Evolutionary conservation across 2,888 invertebrate genomes (phyloP).

Genomic region (Conus canariensis): DNA sequence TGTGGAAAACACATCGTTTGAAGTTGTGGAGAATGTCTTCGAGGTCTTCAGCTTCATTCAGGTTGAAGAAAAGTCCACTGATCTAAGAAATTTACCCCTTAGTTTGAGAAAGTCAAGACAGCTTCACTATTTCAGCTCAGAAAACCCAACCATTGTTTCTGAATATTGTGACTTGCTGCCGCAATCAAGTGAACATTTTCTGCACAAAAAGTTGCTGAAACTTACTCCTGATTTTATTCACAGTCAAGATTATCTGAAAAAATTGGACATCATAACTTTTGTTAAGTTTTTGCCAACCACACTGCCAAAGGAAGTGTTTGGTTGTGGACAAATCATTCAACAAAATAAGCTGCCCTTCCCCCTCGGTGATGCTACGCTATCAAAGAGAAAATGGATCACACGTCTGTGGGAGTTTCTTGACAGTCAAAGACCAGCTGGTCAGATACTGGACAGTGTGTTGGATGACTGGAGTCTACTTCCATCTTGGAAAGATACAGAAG

Average conservation of each 20-base stretch:
- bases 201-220: neutral
- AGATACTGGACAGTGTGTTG: neutral
- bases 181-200: neutral
- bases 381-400: neutral
- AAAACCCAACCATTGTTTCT: conserved; percentile 15
- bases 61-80: neutral
- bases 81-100: conserved; percentile 8
- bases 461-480: conserved; percentile 30
- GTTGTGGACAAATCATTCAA: neutral
- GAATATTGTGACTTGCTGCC: conserved; percentile 8
- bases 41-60: neutral
- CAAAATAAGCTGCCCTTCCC: neutral
- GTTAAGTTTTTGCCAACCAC: neutral
- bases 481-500: neutral
- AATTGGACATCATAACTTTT: neutral
- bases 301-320: neutral
- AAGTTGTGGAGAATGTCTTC: neutral
- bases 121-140: neutral
- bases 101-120: conserved; percentile 18
- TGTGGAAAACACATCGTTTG: conserved; percentile 16
- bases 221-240: neutral
- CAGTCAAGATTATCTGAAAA: neutral
- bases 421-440: neutral
- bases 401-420: conserved; percentile 3
- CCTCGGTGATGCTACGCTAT: neutral